Percentiles rank a stretch among this genome's conserved stretches.
Evolutionary conservation across 2,797 vertebrate genomes (phyloP).

Genomic region (Notamacropus eugenii): DNA sequence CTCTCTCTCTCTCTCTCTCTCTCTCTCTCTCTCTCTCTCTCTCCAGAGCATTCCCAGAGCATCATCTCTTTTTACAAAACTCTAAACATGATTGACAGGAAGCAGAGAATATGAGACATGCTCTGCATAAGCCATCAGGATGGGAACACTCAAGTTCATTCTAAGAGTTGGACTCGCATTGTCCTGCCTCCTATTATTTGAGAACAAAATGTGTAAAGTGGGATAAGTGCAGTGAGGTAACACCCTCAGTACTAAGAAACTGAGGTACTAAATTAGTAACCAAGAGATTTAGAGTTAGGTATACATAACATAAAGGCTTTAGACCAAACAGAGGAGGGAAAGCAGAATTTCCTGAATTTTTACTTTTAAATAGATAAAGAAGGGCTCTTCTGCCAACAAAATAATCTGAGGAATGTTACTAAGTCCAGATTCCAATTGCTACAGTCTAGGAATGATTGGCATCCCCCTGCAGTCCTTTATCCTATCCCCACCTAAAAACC

Average conservation of each 20-base stretch:
- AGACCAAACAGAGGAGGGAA: background rate
- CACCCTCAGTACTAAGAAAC: background rate
- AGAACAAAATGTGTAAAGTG: background rate
- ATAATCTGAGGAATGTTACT: background rate
- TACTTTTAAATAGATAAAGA: background rate
- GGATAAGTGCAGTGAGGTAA: background rate
- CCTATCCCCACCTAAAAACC: background rate
- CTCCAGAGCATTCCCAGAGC: background rate
- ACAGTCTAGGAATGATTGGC: background rate
- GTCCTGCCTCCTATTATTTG: background rate
- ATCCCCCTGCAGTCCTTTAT: background rate
- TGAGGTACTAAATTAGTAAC: background rate
- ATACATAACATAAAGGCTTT: background rate
- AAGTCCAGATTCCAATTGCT: background rate
- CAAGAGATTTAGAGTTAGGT: background rate
- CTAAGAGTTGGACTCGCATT: background rate
- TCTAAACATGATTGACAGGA: background rate
- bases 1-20: too few relatives aligned
- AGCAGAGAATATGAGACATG: background rate
- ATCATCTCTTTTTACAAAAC: background rate
- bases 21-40: background rate
- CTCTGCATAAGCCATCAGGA: background rate
- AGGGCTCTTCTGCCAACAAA: background rate
- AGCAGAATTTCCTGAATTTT: background rate
- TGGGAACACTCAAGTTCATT: background rate